Evolutionary conservation across 2,888 invertebrate genomes (phyloP), one percentile per base, ranked within the genome.

Genomic region (Antheraea yamamai): DNA sequence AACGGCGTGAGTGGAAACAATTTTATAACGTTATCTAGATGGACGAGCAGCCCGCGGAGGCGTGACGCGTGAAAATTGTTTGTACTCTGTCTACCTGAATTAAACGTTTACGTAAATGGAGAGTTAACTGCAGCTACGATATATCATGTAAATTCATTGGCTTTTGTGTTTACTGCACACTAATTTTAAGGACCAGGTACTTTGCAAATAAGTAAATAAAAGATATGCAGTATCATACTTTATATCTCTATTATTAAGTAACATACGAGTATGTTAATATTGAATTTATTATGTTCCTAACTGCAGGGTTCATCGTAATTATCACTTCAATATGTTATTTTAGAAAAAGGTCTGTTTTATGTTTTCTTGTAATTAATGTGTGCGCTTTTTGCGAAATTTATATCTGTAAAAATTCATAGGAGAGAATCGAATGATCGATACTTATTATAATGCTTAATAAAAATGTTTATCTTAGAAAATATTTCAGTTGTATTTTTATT

Each of bases 21-120:
- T 94, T 94, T 91, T 87, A 84, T 81, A 78, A 78, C 80, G 84
- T 87, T 94, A 94, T 94, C 94, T 82, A 84, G 94, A 94, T 94
- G 89, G 89, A 87, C 87, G 82, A 79, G 80, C 78, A 73, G 66
- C 73, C 75, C 76, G 73, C 58, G 71, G 82, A 81, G 84, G 79
- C 81, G 82, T 71, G 71, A 73, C 51, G 72, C 68, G 70, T 73
- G 73, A 61, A 71, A 72, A 73, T 73, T 76, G 23, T 74, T 52
- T 74, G 58, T 51, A 58, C 71, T 71, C 47, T 66, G 35, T 71
- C 35, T 73, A 64, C 47, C 61, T 61, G 39, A 76, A 80, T 78
- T 39, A 78, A 66, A 77, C 70, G 74, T 35, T 74, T 26, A 73
- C 35, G 47, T 73, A n/a, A 23, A 61, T 26, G 12, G 20, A 18